phyloP scores from a whole-genome alignment of 2,888 invertebrate species.

The Morpho achilles region DNA sequence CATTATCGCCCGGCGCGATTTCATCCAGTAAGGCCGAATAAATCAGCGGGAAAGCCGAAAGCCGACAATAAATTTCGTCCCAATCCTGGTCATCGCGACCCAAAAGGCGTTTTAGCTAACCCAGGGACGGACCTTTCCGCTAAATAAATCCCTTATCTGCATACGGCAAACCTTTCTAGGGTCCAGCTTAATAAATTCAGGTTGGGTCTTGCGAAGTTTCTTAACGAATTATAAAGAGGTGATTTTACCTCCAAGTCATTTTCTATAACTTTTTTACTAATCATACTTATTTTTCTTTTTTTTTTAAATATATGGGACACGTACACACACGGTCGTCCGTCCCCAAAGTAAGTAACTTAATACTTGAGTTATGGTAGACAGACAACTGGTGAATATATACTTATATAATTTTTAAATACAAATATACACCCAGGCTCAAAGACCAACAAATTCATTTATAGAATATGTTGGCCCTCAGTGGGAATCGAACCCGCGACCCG shows the following conservation, averaged over 20 bases:
- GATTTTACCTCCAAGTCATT: slow-evolving; percentile 28
- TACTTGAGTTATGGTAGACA: no score
- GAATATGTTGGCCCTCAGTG: no score
- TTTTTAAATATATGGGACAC: no score
- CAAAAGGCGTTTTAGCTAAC: slow-evolving; percentile 71
- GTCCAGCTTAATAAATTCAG: slow-evolving; percentile 80
- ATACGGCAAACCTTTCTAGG: slow-evolving; percentile 79
- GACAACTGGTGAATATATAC: no score
- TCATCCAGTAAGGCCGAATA: slow-evolving; percentile 63
- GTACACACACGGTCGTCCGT: no score
- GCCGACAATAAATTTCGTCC: slow-evolving; percentile 72
- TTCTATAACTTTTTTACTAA: neutral
- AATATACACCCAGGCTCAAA: no score
- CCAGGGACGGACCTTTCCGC: slow-evolving; percentile 78
- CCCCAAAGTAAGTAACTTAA: no score
- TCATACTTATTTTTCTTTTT: no score
- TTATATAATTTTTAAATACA: no score
- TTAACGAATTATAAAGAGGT: slow-evolving; percentile 45
- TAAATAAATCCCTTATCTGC: slow-evolving; percentile 80
- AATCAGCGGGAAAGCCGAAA: slow-evolving; percentile 71
- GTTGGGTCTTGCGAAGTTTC: slow-evolving; percentile 73
- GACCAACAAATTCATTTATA: no score
- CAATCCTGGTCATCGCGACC: slow-evolving; percentile 77
- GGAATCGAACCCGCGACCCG: no score
- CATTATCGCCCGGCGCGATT: slow-evolving; percentile 61